Percentiles rank a stretch among this genome's conserved stretches.
Conservation (phyloP, 2,797 vertebrate genomes). For the Premnoplex brunnescens region DNA sequence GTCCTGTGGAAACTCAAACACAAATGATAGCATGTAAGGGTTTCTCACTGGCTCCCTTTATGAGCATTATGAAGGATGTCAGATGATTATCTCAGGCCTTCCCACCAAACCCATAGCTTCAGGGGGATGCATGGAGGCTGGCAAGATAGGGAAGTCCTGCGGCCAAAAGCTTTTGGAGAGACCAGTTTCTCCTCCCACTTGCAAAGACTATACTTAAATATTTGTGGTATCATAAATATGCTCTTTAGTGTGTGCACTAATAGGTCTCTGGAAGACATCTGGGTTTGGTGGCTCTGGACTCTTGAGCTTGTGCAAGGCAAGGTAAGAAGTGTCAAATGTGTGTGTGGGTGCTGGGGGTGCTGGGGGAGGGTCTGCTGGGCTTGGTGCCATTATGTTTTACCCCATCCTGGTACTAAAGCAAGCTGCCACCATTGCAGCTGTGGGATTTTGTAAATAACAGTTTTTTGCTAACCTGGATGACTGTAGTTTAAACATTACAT, state of each 20-base stretch:
- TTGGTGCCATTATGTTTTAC: background rate
- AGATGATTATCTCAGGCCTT: constrained; percentile 32
- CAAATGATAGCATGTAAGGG: background rate
- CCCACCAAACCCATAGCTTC: background rate
- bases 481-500: background rate
- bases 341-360: background rate
- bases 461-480: background rate
- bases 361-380: background rate
- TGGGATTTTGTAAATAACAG: background rate
- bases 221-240: constrained; percentile 44
- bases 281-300: background rate
- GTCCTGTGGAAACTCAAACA: background rate
- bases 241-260: background rate
- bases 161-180: constrained; percentile 33
- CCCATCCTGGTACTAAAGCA: background rate
- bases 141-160: background rate
- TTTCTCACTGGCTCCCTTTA: background rate
- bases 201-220: constrained; percentile 25
- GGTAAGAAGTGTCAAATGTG: background rate
- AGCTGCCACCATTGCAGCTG: background rate
- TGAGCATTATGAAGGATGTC: background rate
- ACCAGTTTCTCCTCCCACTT: constrained; percentile 44
- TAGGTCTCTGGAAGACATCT: constrained; percentile 19
- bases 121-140: background rate
- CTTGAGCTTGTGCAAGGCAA: background rate